These are phyloP conservation scores for Conopomorpha cramerella DNA, from an alignment of 1,140 invertebrate genomes.

Conservation along the genomic window DNA sequence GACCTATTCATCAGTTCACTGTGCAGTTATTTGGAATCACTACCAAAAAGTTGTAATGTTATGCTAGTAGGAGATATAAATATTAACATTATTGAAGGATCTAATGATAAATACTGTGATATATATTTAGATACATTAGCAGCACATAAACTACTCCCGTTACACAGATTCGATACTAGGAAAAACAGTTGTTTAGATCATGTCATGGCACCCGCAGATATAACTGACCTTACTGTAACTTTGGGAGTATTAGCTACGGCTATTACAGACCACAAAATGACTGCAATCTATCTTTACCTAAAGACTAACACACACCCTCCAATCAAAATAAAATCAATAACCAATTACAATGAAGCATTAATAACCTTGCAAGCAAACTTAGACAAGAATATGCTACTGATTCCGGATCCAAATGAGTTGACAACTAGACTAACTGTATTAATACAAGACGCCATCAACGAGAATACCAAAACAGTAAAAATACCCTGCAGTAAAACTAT, in stretches of 20 bases:
- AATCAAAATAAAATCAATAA: background rate
- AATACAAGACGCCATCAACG: too few relatives aligned
- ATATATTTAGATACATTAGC: background rate
- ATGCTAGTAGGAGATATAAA: background rate
- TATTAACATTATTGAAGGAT: background rate
- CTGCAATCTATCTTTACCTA: background rate
- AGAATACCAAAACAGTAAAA: too few relatives aligned
- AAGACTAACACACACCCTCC: too few relatives aligned
- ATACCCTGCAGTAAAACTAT: too few relatives aligned
- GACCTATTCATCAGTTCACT: background rate
- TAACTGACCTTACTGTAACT: background rate
- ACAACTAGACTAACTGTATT: too few relatives aligned
- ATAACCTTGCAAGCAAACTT: background rate
- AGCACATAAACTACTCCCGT: background rate
- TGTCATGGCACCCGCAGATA: background rate
- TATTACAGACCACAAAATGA: background rate
- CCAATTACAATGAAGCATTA: background rate
- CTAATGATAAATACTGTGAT: background rate
- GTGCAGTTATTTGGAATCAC: background rate
- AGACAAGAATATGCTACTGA: conserved; percentile 21
- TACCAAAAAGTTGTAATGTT: background rate
- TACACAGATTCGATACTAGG: background rate
- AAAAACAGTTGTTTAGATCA: background rate
- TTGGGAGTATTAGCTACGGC: background rate
- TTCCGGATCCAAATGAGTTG: conserved; percentile 2